Conservation (phyloP, 2,888 invertebrate genomes). For the Lasioglossum marginatum region DNA sequence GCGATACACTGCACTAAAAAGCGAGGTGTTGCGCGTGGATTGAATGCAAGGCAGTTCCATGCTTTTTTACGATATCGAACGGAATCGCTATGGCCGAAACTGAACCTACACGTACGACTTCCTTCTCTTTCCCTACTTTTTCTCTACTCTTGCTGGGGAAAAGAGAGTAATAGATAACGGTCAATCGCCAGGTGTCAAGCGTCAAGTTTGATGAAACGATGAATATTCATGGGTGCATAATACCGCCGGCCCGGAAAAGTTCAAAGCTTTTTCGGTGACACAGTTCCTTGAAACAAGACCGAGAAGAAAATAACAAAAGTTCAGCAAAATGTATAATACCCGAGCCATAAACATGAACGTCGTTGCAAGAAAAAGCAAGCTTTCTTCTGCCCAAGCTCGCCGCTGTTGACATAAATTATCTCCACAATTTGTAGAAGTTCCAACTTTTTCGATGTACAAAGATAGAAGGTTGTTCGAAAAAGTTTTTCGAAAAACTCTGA, state of each 20-base stretch:
- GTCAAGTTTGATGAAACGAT: conserved; percentile 35
- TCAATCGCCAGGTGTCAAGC: conserved; percentile 37
- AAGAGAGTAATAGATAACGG: conserved; percentile 23
- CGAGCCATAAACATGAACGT: neutral
- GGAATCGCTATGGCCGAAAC: conserved; percentile 39
- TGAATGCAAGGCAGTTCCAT: conserved; percentile 22
- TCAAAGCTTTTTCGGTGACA: conserved; percentile 12
- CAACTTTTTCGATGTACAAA: neutral
- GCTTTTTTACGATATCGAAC: conserved; percentile 53
- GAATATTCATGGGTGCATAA: conserved; percentile 32
- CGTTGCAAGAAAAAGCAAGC: neutral
- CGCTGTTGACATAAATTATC: conserved; percentile 1
- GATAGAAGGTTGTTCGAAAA: neutral
- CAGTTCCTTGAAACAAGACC: neutral
- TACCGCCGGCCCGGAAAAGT: neutral
- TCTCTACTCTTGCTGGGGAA: neutral
- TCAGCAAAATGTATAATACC: neutral
- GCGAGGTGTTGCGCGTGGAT: conserved; percentile 34
- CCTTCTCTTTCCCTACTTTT: neutral
- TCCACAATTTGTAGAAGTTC: neutral
- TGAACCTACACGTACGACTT: conserved; percentile 1
- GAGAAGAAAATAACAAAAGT: conserved; percentile 1
- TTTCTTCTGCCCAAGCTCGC: neutral
- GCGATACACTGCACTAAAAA: conserved; percentile 46
- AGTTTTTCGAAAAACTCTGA: neutral